Conservation (phyloP, 92 coral and sea anemone genomes). For the Chrysogorgia sp. region DNA sequence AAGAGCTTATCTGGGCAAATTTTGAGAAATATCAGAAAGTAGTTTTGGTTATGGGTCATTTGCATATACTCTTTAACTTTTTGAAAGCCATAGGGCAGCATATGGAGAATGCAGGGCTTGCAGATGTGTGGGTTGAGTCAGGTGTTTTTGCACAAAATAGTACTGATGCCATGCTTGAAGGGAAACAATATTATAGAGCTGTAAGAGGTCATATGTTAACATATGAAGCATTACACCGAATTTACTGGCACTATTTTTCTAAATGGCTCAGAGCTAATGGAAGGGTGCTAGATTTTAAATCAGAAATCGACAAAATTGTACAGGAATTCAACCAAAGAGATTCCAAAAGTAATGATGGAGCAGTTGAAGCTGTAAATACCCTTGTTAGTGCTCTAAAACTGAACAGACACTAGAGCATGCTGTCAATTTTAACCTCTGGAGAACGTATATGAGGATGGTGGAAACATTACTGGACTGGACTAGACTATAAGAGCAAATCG, state of each 20-base stretch:
- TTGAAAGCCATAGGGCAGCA: constrained; percentile 16
- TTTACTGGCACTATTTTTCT: constrained; percentile 21
- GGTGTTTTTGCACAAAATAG: constrained; percentile 24
- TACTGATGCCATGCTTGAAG: constrained; percentile 28
- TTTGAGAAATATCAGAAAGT: constrained; percentile 14
- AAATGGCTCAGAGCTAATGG: no score
- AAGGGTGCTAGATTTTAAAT: no score
- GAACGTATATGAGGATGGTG: constrained; percentile 40
- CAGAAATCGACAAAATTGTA: no score
- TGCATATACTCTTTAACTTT: constrained; percentile 27
- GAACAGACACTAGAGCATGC: not conserved
- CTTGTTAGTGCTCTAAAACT: constrained; percentile 3
- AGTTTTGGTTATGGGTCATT: constrained; percentile 30
- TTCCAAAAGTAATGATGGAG: not conserved
- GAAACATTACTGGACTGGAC: constrained; percentile 29
- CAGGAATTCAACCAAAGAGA: not conserved
- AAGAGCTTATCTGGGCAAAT: constrained; percentile 26
- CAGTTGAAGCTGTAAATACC: constrained; percentile 9
- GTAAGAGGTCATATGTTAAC: constrained; percentile 36
- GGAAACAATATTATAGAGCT: constrained; percentile 31
- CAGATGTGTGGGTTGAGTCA: constrained; percentile 39
- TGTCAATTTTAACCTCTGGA: constrained; percentile 27
- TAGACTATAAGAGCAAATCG: constrained; percentile 7
- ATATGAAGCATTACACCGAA: constrained; percentile 21
- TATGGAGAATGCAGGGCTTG: constrained; percentile 33